Conservation (phyloP, 2,888 invertebrate genomes). For the Malthinus flaveolus region DNA sequence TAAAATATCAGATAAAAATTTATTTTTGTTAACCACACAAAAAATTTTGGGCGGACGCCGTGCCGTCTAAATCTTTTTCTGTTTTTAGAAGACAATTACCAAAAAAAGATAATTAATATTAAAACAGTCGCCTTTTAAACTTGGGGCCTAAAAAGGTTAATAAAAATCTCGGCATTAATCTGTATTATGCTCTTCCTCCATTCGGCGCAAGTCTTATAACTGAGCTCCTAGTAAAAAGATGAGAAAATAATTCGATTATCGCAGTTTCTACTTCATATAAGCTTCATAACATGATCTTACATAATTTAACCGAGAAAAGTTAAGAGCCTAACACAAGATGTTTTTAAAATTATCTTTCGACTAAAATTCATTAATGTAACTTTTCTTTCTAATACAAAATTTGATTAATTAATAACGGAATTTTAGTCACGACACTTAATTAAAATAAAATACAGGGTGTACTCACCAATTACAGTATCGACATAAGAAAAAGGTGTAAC, state of each 20-base stretch:
- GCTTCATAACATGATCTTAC: conserved; percentile 12
- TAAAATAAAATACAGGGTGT: not conserved
- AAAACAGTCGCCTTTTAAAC: conserved; percentile 7
- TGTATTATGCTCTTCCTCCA: conserved; percentile 10
- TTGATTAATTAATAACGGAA: not conserved
- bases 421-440: not conserved
- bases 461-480: not conserved
- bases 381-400: not conserved
- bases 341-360: not conserved
- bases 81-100: conserved; percentile 5
- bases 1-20: not conserved
- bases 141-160: not conserved
- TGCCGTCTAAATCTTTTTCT: not conserved
- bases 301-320: conserved; percentile 1
- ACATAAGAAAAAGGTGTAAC: not conserved
- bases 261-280: conserved; percentile 23
- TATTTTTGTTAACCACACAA: not conserved
- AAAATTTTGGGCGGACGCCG: not conserved
- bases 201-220: conserved; percentile 7
- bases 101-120: not conserved
- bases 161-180: conserved; percentile 10
- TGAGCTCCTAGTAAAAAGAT: conserved; percentile 13
- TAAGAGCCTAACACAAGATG: conserved; percentile 2
- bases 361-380: no score
- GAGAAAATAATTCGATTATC: conserved; percentile 23